These are phyloP conservation scores for Philotrypesis tridentata DNA, from an alignment of 1,140 invertebrate species.

Conservation along the genomic window DNA sequence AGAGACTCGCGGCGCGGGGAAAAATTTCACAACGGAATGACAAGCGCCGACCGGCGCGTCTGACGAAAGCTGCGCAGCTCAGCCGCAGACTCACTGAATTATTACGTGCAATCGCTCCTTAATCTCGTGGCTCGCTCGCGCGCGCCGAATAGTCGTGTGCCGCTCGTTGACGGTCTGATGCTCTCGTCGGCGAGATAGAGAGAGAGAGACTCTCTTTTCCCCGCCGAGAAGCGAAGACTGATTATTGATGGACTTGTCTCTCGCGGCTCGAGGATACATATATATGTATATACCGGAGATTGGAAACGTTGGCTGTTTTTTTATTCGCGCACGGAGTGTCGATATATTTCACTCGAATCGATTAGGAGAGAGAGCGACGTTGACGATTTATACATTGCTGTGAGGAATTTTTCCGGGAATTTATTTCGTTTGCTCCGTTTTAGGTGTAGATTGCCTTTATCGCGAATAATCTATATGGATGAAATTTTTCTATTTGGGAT, in stretches of 20 bases:
- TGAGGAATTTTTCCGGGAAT: too few species aligned
- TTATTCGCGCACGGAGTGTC: background rate
- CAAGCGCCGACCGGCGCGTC: conserved; percentile 35
- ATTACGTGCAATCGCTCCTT: conserved; percentile 56
- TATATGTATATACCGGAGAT: too few species aligned
- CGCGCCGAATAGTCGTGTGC: background rate
- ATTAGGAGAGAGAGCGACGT: too few species aligned
- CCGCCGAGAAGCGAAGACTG: background rate
- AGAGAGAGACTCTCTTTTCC: background rate
- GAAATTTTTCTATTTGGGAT: too few species aligned
- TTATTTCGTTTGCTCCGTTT: too few species aligned
- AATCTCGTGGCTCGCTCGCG: conserved; percentile 21
- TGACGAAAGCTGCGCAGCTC: conserved; percentile 55
- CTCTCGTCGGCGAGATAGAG: background rate
- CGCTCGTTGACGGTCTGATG: conserved; percentile 8
- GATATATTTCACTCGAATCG: too few species aligned
- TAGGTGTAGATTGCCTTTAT: too few species aligned
- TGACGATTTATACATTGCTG: too few species aligned
- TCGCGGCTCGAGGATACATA: too few species aligned
- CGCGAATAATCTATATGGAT: too few species aligned
- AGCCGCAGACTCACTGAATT: conserved; percentile 55
- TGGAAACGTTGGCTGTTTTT: too few species aligned
- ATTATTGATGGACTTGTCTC: background rate
- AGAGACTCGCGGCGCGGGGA: background rate
- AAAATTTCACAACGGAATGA: conserved; percentile 59